These are phyloP conservation scores for Bothrops jararaca DNA, from an alignment of 2,113 vertebrate genomes.

Conservation along the genomic window DNA sequence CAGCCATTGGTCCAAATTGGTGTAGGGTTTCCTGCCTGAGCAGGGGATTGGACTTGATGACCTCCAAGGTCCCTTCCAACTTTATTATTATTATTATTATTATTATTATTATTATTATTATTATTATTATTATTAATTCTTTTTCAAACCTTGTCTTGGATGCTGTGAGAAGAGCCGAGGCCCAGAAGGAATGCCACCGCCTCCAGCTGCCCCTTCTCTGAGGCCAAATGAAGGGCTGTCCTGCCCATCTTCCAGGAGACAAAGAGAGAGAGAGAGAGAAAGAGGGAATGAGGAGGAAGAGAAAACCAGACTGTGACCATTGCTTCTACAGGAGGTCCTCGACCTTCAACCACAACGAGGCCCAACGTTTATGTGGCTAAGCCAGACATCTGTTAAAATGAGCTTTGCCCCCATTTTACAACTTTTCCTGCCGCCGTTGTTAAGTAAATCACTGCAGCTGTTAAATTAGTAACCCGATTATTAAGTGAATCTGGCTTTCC, in stretches of 20 bases:
- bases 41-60: no score
- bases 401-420: no score
- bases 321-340: not conserved
- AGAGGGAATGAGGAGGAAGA: not conserved
- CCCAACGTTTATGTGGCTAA: not conserved
- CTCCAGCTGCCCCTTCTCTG: constrained; percentile 76
- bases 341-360: not conserved
- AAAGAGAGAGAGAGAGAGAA: not conserved
- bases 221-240: constrained; percentile 82
- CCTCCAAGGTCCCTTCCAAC: no score
- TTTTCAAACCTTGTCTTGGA: constrained; percentile 82
- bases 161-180: constrained; percentile 73
- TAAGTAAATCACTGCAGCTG: no score
- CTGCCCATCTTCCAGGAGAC: constrained; percentile 67
- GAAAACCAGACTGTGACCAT: not conserved
- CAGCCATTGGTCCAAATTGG: no score
- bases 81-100: no score
- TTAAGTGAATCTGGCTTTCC: no score
- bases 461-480: no score
- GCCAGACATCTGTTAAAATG: not conserved
- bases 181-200: constrained; percentile 82
- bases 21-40: no score
- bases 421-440: no score
- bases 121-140: not conserved
- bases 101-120: no score